These are phyloP conservation scores for Scortum barcoo DNA, from an alignment of 2,113 vertebrate genomes.

Conservation along the genomic window DNA sequence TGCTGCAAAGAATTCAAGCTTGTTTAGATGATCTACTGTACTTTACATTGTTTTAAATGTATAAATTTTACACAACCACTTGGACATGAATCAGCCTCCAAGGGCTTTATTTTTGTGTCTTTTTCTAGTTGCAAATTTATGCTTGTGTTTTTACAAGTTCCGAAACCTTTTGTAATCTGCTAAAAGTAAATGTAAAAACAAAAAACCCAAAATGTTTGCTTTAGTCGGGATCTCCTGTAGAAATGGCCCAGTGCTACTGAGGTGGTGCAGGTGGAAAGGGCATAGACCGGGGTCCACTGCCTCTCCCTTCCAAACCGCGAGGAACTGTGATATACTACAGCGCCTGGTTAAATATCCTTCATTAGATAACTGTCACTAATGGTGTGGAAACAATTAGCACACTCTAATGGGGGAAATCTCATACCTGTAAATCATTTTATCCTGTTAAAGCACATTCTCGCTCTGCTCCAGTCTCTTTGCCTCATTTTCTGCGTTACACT, in stretches of 20 bases:
- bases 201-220: neutral
- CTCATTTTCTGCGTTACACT: conserved; percentile 77
- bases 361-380: conserved; percentile 89
- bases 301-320: conserved; percentile 53
- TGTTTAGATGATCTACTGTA: conserved; percentile 32
- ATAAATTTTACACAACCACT: conserved; percentile 35
- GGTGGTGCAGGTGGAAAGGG: conserved; percentile 69
- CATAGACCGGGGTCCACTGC: conserved; percentile 66
- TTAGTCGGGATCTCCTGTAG: conserved; percentile 7
- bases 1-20: conserved; percentile 3
- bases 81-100: neutral
- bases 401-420: conserved; percentile 87
- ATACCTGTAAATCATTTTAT: conserved; percentile 88
- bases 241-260: conserved; percentile 43
- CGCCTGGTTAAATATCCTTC: conserved; percentile 83
- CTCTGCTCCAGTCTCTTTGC: conserved; percentile 71
- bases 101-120: conserved; percentile 1
- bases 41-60: conserved; percentile 87
- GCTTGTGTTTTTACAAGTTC: conserved; percentile 49
- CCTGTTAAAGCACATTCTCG: conserved; percentile 81
- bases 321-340: conserved; percentile 80
- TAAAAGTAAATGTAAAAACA: neutral
- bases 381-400: conserved; percentile 89
- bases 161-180: neutral
- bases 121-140: conserved; percentile 13